Conservation (phyloP, 2,888 invertebrate species). For the Panzeria rudis region DNA sequence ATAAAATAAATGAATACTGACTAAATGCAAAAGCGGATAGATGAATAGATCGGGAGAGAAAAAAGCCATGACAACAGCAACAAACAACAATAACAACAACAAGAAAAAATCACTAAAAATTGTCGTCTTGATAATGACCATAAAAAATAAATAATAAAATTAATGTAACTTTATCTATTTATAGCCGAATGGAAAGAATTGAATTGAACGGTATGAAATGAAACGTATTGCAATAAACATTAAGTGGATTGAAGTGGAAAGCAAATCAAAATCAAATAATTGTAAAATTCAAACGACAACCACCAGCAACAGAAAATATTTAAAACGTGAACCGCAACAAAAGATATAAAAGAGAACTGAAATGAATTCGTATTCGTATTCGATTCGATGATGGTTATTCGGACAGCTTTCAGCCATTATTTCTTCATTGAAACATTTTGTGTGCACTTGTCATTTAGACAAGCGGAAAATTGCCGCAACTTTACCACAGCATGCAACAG, state of each 20-base stretch:
- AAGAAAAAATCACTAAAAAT: slow-evolving; percentile 42
- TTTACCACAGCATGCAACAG: slow-evolving; percentile 42
- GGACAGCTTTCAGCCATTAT: slow-evolving; percentile 65
- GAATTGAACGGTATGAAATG: slow-evolving; percentile 36
- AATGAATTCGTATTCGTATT: slow-evolving; percentile 48
- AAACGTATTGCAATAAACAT: slow-evolving; percentile 38
- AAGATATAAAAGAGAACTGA: slow-evolving; percentile 47
- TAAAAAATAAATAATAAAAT: slow-evolving; percentile 71
- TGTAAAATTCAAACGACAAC: slow-evolving; percentile 65
- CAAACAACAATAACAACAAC: slow-evolving; percentile 1
- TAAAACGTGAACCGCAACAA: slow-evolving; percentile 40
- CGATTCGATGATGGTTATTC: slow-evolving; percentile 39
- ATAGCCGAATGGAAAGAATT: slow-evolving; percentile 55
- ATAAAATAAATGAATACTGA: slow-evolving; percentile 57
- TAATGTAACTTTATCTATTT: slow-evolving; percentile 70
- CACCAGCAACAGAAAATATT: slow-evolving; percentile 47
- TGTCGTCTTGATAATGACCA: slow-evolving; percentile 72
- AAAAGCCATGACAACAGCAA: slow-evolving; percentile 32
- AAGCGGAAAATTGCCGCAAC: slow-evolving; percentile 70
- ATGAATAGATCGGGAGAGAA: slow-evolving; percentile 36
- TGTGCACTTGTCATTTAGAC: slow-evolving; percentile 72
- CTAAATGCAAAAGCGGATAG: slow-evolving; percentile 25
- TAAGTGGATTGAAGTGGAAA: slow-evolving; percentile 67
- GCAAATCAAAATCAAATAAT: slow-evolving; percentile 71
- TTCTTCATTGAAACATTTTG: slow-evolving; percentile 61